Conservation (phyloP, 1,140 invertebrate species). For the Neuroterus valhalla region DNA sequence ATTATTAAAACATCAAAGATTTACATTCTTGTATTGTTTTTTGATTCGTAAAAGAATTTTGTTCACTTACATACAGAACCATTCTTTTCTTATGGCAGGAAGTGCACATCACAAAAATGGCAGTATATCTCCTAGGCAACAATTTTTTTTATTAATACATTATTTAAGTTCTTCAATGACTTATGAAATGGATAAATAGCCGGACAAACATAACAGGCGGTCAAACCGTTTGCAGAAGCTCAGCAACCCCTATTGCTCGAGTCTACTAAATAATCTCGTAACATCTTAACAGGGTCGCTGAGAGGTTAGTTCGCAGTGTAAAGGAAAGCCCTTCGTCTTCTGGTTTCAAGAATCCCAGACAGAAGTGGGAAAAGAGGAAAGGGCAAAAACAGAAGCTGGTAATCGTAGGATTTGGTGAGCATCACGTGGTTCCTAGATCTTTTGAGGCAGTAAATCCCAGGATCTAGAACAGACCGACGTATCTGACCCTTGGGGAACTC, state of each 20-base stretch:
- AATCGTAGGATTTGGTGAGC: conserved; percentile 18
- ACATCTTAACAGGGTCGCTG: neutral
- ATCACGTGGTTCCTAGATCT: conserved; percentile 20
- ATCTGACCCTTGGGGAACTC: conserved; percentile 37
- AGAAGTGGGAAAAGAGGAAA: conserved; percentile 15
- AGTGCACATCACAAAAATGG: no score
- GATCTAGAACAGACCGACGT: conserved; percentile 33
- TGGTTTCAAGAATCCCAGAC: conserved; percentile 3
- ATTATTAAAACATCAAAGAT: no score
- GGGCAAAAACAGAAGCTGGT: conserved; percentile 16
- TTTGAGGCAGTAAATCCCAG: conserved; percentile 31
- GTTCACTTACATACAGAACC: no score
- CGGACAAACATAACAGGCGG: conserved; percentile 1
- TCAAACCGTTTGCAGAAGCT: conserved; percentile 14
- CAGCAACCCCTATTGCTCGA: neutral
- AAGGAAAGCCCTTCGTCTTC: conserved; percentile 17
- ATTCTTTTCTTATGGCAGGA: no score
- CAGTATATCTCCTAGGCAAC: no score
- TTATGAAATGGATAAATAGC: neutral
- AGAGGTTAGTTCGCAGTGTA: conserved; percentile 9
- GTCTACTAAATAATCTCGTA: conserved; percentile 12
- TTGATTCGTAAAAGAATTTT: no score
- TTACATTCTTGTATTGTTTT: no score
- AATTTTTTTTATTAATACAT: no score
- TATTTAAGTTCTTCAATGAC: no score